Conservation (phyloP, 2,888 invertebrate species). For the Rhorus exstirpatorius region DNA sequence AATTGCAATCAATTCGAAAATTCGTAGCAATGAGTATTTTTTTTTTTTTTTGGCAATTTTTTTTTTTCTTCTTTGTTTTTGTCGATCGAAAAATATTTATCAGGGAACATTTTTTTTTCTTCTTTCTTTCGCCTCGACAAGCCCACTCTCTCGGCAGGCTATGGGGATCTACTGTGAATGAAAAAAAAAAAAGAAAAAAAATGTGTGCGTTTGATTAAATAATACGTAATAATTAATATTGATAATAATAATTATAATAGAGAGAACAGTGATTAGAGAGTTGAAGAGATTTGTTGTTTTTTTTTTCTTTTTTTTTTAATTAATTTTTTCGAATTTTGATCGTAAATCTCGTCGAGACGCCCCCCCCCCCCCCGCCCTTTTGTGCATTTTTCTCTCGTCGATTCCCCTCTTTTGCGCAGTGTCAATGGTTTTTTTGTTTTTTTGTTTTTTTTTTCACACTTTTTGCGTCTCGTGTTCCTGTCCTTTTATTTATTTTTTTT, state of each 20-base stretch:
- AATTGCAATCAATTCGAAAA: too few relatives aligned
- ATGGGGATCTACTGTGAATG: too few relatives aligned
- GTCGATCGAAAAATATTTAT: too few relatives aligned
- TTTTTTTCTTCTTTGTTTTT: background rate
- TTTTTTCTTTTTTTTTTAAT: constrained; percentile 55
- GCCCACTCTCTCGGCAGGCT: too few relatives aligned
- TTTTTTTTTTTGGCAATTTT: constrained; percentile 22
- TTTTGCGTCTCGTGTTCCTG: background rate
- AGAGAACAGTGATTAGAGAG: constrained; percentile 66
- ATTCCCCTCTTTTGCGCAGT: background rate
- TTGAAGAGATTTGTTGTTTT: constrained; percentile 69
- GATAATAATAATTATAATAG: constrained; percentile 36
- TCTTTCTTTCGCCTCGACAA: constrained; percentile 37
- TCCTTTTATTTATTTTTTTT: constrained; percentile 26
- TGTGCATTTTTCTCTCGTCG: constrained; percentile 31
- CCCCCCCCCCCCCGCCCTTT: too few relatives aligned
- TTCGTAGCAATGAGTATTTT: too few relatives aligned
- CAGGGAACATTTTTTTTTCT: background rate
- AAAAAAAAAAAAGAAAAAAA: constrained; percentile 22
- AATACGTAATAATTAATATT: constrained; percentile 46
- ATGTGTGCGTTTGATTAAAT: constrained; percentile 47
- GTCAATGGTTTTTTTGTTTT: background rate
- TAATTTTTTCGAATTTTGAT: background rate
- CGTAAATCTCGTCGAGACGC: background rate
- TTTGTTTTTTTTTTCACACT: constrained; percentile 1